Percentiles rank a stretch among this genome's conserved stretches.
phyloP scores from a whole-genome alignment of 2,888 invertebrate species.

The Uropetala carovei region DNA sequence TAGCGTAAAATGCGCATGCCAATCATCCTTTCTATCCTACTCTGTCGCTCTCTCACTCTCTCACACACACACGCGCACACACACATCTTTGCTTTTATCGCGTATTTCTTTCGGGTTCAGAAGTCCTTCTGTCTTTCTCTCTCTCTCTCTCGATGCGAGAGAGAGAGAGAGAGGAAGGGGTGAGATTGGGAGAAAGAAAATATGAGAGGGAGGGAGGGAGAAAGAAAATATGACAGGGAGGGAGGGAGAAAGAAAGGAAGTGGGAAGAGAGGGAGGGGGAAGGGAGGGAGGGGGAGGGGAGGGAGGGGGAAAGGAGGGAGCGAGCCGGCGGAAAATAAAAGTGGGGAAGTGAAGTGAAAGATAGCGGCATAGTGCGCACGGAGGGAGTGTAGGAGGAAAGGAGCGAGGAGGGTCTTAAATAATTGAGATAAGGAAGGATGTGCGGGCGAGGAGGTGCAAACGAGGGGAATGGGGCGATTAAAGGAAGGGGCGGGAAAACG shows the following conservation, averaged over 20 bases:
- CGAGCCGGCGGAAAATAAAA: background rate
- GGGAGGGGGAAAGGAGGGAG: background rate
- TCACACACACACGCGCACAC: too few relatives aligned
- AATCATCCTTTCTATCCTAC: too few relatives aligned
- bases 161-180: background rate
- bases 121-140: too few relatives aligned
- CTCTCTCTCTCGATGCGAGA: too few relatives aligned
- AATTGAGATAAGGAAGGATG: conserved; percentile 62
- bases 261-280: background rate
- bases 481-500: background rate
- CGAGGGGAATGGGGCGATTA: conserved; percentile 31
- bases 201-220: background rate
- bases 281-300: background rate
- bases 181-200: background rate
- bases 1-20: too few relatives aligned
- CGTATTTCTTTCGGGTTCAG: too few relatives aligned
- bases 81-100: too few relatives aligned
- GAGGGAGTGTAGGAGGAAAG: background rate
- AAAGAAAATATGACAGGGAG: background rate
- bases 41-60: too few relatives aligned
- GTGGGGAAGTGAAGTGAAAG: background rate
- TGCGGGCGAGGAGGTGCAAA: conserved; percentile 51
- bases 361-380: background rate
- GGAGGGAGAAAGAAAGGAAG: background rate
- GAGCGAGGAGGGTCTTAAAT: conserved; percentile 29